phyloP scores from a whole-genome alignment of 2,113 vertebrate genomes.

The Tricholaema leucomelas region DNA sequence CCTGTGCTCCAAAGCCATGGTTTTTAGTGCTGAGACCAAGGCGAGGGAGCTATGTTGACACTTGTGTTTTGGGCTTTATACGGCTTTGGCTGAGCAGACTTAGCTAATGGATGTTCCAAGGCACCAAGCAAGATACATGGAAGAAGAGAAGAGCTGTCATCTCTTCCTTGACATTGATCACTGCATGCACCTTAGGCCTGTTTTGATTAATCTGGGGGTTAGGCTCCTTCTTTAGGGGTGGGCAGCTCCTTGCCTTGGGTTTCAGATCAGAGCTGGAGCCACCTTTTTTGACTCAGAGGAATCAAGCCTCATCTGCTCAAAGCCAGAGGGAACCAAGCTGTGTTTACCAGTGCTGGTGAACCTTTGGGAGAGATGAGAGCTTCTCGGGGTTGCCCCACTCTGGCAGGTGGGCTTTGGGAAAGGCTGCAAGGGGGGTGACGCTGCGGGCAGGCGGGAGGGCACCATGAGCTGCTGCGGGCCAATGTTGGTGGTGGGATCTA shows the following conservation, averaged over 20 bases:
- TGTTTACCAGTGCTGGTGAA: background rate
- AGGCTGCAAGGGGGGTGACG: background rate
- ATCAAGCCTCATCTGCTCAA: background rate
- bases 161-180: background rate
- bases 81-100: background rate
- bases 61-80: background rate
- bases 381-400: background rate
- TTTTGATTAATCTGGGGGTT: background rate
- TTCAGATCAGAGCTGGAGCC: background rate
- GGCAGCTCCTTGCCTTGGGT: background rate
- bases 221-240: background rate
- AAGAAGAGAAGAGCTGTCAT: background rate
- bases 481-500: conserved; percentile 16
- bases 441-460: background rate
- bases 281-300: background rate
- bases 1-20: fast-evolving
- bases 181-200: background rate
- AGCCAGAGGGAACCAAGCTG: background rate
- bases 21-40: background rate
- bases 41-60: background rate
- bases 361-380: background rate
- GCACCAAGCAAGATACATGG: fast-evolving
- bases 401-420: background rate
- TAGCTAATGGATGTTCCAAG: background rate
- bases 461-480: background rate